phyloP scores from a whole-genome alignment of 2,113 vertebrate species.

The Hemiprocne comata region DNA sequence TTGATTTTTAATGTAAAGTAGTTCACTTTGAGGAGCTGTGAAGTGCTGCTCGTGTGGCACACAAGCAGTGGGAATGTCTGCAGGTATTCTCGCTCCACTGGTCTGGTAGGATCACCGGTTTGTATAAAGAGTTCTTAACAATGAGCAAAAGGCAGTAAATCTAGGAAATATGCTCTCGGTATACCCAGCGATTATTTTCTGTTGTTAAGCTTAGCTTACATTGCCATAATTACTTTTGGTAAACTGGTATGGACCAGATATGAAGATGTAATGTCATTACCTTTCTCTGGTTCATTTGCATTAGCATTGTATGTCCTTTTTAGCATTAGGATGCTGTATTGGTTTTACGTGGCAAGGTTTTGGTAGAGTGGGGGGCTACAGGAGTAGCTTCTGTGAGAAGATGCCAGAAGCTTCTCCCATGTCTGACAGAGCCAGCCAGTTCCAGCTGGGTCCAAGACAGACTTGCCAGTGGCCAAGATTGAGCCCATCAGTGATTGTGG shows the following conservation, averaged over 20 bases:
- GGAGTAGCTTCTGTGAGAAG: background rate
- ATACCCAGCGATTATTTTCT: fast-evolving
- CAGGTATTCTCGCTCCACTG: fast-evolving
- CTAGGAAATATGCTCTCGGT: fast-evolving
- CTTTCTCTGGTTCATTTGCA: fast-evolving
- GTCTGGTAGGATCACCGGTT: fast-evolving
- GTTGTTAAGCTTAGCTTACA: background rate
- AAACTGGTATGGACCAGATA: too few species aligned
- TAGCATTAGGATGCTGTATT: background rate
- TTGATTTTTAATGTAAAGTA: background rate
- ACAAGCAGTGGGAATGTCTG: fast-evolving
- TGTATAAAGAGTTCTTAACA: background rate
- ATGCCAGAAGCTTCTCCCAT: background rate
- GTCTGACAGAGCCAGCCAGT: fast-evolving
- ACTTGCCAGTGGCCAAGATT: fast-evolving
- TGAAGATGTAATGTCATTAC: too few species aligned
- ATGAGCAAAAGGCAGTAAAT: background rate
- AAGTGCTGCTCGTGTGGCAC: fast-evolving
- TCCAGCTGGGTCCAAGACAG: background rate
- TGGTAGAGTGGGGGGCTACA: fast-evolving
- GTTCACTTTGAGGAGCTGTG: too few species aligned
- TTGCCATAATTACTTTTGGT: background rate
- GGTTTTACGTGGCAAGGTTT: fast-evolving
- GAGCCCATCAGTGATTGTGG: fast-evolving
- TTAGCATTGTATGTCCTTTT: fast-evolving